Percentiles rank a stretch among this genome's conserved stretches.
These are phyloP conservation scores for Cyprinodon tularosa DNA, from an alignment of 2,113 vertebrate species.

Conservation along the genomic window DNA sequence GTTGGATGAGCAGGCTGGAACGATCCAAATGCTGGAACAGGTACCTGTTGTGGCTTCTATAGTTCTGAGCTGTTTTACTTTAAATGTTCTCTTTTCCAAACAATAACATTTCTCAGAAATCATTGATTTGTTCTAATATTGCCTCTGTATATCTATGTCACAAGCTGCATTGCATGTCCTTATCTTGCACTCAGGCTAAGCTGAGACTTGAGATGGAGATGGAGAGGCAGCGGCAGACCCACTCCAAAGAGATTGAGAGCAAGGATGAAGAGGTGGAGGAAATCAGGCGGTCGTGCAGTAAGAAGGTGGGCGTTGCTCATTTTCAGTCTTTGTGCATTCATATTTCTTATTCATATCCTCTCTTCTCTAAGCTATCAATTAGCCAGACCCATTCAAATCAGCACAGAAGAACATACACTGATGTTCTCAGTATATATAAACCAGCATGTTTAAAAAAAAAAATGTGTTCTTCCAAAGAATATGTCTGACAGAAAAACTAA, in stretches of 20 bases:
- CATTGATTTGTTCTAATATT: neutral
- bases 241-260: constrained; percentile 93
- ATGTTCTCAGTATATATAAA: neutral
- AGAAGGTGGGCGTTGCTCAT: constrained; percentile 85
- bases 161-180: constrained; percentile 1
- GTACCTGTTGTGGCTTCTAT: constrained; percentile 69
- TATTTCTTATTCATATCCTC: constrained; percentile 3
- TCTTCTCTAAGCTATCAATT: constrained; percentile 5
- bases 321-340: constrained; percentile 2
- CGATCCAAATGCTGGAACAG: constrained; percentile 98
- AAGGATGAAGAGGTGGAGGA: constrained; percentile 98
- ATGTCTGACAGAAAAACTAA: neutral
- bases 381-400: constrained; percentile 7
- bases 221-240: constrained; percentile 91
- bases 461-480: constrained; percentile 1
- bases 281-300: constrained; percentile 92
- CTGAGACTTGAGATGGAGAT: constrained; percentile 99
- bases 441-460: neutral
- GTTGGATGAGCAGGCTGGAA: constrained; percentile 96
- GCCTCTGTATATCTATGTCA: neutral
- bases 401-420: constrained; percentile 2
- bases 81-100: neutral
- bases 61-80: neutral
- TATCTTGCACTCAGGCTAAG: constrained; percentile 84
- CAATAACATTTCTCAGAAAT: neutral